phyloP scores from a whole-genome alignment of 1,140 invertebrate genomes.

The Drosophila lacertosa region DNA sequence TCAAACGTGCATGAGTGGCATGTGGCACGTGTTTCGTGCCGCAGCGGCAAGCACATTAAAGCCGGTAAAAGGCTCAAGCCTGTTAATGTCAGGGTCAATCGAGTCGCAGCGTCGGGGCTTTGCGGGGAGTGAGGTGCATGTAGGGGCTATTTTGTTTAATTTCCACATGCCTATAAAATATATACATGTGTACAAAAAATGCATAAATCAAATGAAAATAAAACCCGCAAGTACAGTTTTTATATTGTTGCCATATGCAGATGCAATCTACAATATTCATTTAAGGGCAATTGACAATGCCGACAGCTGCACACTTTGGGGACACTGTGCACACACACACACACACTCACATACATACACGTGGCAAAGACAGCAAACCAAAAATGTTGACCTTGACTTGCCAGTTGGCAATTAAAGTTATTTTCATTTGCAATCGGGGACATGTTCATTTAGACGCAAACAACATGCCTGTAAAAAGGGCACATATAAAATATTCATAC shows the following conservation, averaged over 20 bases:
- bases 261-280: conserved; percentile 21
- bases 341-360: neutral
- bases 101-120: conserved; percentile 1
- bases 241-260: conserved; percentile 21
- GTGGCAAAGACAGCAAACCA: conserved; percentile 36
- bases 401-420: conserved; percentile 70
- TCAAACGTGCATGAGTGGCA: conserved; percentile 75
- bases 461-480: neutral
- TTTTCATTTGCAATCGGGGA: conserved; percentile 60
- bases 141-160: conserved; percentile 56
- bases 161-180: conserved; percentile 35
- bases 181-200: conserved; percentile 41
- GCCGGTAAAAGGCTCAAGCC: conserved; percentile 42
- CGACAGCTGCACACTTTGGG: conserved; percentile 69
- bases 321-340: conserved; percentile 27
- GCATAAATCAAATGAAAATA: conserved; percentile 64
- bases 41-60: conserved; percentile 40
- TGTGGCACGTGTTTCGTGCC: conserved; percentile 54
- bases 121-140: conserved; percentile 17
- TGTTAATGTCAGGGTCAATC: conserved; percentile 75
- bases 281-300: conserved; percentile 59
- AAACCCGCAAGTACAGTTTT: conserved; percentile 36
- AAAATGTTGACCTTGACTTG: conserved; percentile 59
- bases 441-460: conserved; percentile 48
- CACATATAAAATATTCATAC: conserved; percentile 25